phyloP scores from a whole-genome alignment of 2,888 invertebrate species.

The Polydrusus cervinus region DNA sequence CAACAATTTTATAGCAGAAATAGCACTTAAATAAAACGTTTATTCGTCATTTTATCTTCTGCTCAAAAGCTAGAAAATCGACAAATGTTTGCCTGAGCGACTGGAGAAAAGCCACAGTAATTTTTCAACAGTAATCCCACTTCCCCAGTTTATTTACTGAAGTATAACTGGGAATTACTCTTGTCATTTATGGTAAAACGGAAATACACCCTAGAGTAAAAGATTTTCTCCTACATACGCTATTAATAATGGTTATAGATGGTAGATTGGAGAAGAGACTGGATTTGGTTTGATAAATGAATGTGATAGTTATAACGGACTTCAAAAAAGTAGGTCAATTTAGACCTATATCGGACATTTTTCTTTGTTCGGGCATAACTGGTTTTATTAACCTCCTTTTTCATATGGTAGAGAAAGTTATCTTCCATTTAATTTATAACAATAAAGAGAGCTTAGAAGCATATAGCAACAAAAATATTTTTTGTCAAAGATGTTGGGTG shows the following conservation, averaged over 20 bases:
- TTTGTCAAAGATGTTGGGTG: no score
- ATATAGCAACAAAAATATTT: no score
- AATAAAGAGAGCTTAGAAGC: no score
- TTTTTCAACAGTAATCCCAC: conserved; percentile 66
- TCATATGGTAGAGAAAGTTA: no score
- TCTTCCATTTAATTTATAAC: no score
- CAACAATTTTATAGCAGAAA: no score
- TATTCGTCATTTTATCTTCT: conserved; percentile 23
- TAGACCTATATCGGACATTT: no score
- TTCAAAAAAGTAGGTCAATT: no score
- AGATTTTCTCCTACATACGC: conserved; percentile 52
- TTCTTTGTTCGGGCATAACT: no score
- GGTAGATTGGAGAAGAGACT: conserved; percentile 34
- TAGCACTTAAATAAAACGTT: background rate
- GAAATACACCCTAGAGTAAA: conserved; percentile 52
- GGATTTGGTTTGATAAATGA: conserved; percentile 16
- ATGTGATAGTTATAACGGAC: background rate
- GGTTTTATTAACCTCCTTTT: no score
- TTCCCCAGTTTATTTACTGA: conserved; percentile 65
- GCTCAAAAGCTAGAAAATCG: conserved; percentile 44
- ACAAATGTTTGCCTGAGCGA: conserved; percentile 39
- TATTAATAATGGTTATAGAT: conserved; percentile 58
- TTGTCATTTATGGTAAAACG: conserved; percentile 58
- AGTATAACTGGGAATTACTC: conserved; percentile 62
- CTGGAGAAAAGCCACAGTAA: conserved; percentile 59